phyloP scores from a whole-genome alignment of 2,113 vertebrate species.

The Donacobius atricapilla region DNA sequence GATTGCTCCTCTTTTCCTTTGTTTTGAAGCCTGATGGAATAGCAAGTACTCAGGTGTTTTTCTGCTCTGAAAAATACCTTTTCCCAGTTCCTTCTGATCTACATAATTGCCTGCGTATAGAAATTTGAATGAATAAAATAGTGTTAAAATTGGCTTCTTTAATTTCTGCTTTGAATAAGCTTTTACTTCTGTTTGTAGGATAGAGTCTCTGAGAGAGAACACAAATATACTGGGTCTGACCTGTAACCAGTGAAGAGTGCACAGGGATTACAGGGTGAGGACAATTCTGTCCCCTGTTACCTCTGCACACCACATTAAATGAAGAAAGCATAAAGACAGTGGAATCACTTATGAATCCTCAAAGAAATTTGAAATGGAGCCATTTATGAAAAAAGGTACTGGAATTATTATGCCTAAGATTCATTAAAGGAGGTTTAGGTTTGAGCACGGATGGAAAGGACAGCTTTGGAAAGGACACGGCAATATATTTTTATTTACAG shows the following conservation, averaged over 20 bases:
- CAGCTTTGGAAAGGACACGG: not conserved
- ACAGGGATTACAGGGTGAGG: not conserved
- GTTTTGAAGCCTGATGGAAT: not conserved
- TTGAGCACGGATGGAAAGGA: not conserved
- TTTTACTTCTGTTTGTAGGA: not conserved
- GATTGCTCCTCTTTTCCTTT: not conserved
- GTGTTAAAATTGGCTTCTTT: not conserved
- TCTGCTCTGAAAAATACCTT: not conserved
- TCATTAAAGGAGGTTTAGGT: not conserved
- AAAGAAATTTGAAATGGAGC: not conserved
- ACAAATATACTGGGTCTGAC: not conserved
- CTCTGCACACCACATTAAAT: not conserved
- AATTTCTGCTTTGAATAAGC: not conserved
- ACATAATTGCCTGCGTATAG: not conserved
- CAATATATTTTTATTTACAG: not conserved
- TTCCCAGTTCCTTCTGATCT: not conserved
- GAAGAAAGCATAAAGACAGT: not conserved
- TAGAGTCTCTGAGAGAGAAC: not conserved
- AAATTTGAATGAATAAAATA: not conserved
- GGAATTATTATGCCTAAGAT: not conserved
- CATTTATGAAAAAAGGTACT: not conserved
- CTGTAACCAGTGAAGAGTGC: not conserved
- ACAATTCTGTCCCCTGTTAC: not conserved
- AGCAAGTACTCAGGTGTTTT: not conserved
- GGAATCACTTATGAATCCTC: not conserved